These are phyloP conservation scores for Cryptocephalus primarius DNA, from an alignment of 2,888 invertebrate species.

Conservation along the genomic window DNA sequence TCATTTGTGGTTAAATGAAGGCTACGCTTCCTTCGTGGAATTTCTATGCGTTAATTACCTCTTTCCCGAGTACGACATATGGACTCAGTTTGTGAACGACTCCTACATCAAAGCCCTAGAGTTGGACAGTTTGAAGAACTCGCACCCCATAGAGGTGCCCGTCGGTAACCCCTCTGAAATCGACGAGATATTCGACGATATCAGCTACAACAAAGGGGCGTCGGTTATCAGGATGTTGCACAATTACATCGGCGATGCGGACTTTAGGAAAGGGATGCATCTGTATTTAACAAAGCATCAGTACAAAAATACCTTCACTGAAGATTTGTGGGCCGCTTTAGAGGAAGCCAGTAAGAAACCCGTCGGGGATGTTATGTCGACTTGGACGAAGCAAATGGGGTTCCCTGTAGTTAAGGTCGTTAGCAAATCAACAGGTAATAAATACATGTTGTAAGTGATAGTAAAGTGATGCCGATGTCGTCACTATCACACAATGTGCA, in stretches of 20 bases:
- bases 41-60: constrained; percentile 85
- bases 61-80: constrained; percentile 93
- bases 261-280: constrained; percentile 88
- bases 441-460: background rate
- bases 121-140: constrained; percentile 80
- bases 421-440: constrained; percentile 24
- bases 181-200: constrained; percentile 96
- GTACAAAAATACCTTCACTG: constrained; percentile 86
- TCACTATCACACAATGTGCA: too few relatives aligned
- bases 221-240: constrained; percentile 92
- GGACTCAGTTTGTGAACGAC: constrained; percentile 92
- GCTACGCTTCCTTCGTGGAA: constrained; percentile 81
- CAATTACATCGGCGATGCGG: constrained; percentile 83
- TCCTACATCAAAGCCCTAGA: constrained; percentile 77
- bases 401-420: constrained; percentile 69
- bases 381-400: constrained; percentile 97
- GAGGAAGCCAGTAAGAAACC: constrained; percentile 84
- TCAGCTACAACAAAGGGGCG: constrained; percentile 93
- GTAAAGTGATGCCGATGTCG: too few relatives aligned
- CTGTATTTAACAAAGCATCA: constrained; percentile 76
- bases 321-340: constrained; percentile 85
- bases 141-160: constrained; percentile 93
- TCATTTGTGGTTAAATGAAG: constrained; percentile 92
- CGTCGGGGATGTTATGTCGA: constrained; percentile 84
- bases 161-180: constrained; percentile 91